Conservation (phyloP, 2,113 vertebrate genomes). For the Cephalopterus ornatus region DNA sequence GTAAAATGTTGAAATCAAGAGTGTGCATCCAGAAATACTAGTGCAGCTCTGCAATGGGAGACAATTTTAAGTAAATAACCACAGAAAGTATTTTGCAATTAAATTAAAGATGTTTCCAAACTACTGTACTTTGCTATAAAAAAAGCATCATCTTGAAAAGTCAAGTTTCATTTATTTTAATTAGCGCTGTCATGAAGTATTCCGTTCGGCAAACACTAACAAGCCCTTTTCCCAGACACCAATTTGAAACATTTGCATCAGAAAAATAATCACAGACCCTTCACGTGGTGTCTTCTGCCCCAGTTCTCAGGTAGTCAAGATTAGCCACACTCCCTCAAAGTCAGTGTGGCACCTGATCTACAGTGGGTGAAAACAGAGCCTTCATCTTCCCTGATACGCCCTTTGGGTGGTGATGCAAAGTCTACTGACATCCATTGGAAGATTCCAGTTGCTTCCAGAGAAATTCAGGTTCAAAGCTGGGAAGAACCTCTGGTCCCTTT, state of each 20-base stretch:
- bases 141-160: constrained; percentile 52
- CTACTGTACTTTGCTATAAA: constrained; percentile 54
- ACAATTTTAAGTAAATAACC: constrained; percentile 62
- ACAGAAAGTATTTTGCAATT: constrained; percentile 57
- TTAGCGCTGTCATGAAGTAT: constrained; percentile 34
- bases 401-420: neutral
- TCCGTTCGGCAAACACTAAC: neutral
- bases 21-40: neutral
- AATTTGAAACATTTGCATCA: neutral
- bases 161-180: constrained; percentile 68
- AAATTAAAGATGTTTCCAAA: constrained; percentile 69
- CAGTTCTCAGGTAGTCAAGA: accelerated
- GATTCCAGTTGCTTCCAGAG: neutral
- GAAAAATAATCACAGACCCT: neutral
- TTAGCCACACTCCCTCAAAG: neutral
- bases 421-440: accelerated
- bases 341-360: neutral
- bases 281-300: neutral
- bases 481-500: neutral
- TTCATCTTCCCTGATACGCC: neutral
- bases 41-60: neutral
- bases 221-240: constrained; percentile 18
- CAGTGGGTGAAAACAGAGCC: neutral
- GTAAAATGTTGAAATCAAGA: constrained; percentile 18
- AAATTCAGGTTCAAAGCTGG: neutral